Base-by-base conservation (phyloP, 2,113 vertebrate genomes). In the Argyrosomus japonicus region DNA sequence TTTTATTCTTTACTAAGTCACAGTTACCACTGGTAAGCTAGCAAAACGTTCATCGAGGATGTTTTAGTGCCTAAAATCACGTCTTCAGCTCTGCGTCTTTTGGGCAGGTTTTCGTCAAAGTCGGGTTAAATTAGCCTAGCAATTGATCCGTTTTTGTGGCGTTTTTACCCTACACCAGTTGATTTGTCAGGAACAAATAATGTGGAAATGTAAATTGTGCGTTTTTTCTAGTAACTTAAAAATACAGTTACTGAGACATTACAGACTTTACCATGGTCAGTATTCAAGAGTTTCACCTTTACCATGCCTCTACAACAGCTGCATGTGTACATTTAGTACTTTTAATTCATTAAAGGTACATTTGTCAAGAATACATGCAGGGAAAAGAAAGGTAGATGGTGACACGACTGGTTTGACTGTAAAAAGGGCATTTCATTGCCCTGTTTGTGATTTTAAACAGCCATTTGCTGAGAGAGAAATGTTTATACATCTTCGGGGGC, bases 381-480 rank as follows among this genome's bases (percentile, higher is more conserved):
- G 7, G 6, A 75, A 32, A 51, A 72, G 27, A 48, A 43, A 57
- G n/a, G 54, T 14, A 54, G 63, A 18, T 29, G 8, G 70, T 8
- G 54, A 74, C 17, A 40, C 21, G 19, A 60, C 56, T 51, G 0
- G 1, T 19, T 19, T 17, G 15, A 75, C 10, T 6, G n/a, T n/a
- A n/a, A n/a, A n/a, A n/a, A n/a, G 3, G 27, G 21, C 50, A 58
- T 78, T 84, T 75, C 68, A 84, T 78, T 84, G 82, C 63, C 82
- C 82, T 36, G 15, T 84, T 6, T 84, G 68, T 64, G 72, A 54
- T 25, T 81, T 74, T 53, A 81, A 73, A 14, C 51, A 78, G 36
- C 63, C 78, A 29, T 88, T 85, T 74, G 27, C 75, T 68, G 77
- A 81, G 57, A 75, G 63, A 36, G 68, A 81, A 1, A 81, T 84